Evolutionary conservation across 2,113 vertebrate species (phyloP).

Genomic region (Eidolon helvum): DNA sequence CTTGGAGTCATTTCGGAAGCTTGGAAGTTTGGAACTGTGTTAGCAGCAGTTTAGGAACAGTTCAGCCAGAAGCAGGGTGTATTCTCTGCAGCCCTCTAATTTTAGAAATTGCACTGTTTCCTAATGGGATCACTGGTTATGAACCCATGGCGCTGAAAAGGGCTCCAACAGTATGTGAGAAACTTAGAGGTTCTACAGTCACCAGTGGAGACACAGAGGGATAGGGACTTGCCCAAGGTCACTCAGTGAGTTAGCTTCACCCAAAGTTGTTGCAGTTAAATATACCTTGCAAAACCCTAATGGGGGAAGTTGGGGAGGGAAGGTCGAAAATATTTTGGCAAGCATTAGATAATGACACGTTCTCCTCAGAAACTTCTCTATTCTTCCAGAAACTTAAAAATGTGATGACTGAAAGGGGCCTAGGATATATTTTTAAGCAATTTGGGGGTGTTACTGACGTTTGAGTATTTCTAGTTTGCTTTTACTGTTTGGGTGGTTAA

Average conservation of each 20-base stretch:
- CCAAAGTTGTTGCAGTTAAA: neutral
- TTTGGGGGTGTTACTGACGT: neutral
- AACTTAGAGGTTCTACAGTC: neutral
- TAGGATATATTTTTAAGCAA: neutral
- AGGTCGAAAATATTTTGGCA: neutral
- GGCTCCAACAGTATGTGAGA: neutral
- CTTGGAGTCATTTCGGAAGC: neutral
- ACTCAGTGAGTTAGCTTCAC: neutral
- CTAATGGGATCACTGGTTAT: neutral
- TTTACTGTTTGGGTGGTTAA: neutral
- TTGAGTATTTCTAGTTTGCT: neutral
- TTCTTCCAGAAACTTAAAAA: neutral
- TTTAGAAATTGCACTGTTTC: neutral
- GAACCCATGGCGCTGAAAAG: neutral
- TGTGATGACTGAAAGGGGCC: neutral
- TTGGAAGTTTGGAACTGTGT: neutral
- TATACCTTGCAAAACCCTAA: neutral
- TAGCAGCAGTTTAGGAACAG: neutral
- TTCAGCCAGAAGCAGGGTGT: neutral
- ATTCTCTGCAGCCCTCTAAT: neutral
- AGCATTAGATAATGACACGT: neutral
- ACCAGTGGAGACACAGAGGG: neutral
- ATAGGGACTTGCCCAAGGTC: neutral
- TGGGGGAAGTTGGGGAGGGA: neutral
- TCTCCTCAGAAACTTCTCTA: neutral